Percentiles rank a stretch among this genome's conserved stretches.
Conservation (phyloP, 2,888 invertebrate species). For the Habrosyne pyritoides region DNA sequence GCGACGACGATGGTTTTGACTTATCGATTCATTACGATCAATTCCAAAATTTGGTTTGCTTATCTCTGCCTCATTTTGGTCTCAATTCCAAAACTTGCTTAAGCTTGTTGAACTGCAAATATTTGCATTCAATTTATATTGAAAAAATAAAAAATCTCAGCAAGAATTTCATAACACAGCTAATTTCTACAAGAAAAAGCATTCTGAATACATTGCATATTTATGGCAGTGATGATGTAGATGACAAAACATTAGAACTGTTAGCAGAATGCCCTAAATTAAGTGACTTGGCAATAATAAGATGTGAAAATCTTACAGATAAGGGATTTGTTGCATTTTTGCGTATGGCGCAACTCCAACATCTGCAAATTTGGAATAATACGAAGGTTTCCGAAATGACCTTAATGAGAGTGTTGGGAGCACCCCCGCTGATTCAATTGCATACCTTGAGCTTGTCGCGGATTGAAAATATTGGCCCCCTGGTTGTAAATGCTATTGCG, state of each 20-base stretch:
- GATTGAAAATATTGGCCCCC: conserved; percentile 65
- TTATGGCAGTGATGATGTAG: conserved; percentile 66
- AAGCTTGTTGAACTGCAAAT: conserved; percentile 56
- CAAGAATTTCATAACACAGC: conserved; percentile 54
- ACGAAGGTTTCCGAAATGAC: conserved; percentile 59
- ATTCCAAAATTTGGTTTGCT: conserved; percentile 58
- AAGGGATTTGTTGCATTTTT: conserved; percentile 55
- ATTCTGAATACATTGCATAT: conserved; percentile 64
- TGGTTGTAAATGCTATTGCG: conserved; percentile 68
- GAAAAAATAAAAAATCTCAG: conserved; percentile 69
- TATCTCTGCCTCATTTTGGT: conserved; percentile 72
- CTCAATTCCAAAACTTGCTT: conserved; percentile 60
- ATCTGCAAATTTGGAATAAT: conserved; percentile 77
- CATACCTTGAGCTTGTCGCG: conserved; percentile 71
- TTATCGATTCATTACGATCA: conserved; percentile 59
- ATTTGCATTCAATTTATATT: conserved; percentile 67
- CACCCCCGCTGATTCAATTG: conserved; percentile 53
- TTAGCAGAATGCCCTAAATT: conserved; percentile 62
- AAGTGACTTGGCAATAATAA: conserved; percentile 66
- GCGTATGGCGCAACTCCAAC: conserved; percentile 52
- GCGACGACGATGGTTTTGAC: conserved; percentile 37
- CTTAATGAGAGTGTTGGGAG: conserved; percentile 58
- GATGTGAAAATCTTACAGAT: conserved; percentile 72
- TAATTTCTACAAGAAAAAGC: conserved; percentile 57
- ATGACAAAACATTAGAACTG: conserved; percentile 59